Evolutionary conservation across 2,113 vertebrate genomes (phyloP).

Genomic region (Xenopus borealis): DNA sequence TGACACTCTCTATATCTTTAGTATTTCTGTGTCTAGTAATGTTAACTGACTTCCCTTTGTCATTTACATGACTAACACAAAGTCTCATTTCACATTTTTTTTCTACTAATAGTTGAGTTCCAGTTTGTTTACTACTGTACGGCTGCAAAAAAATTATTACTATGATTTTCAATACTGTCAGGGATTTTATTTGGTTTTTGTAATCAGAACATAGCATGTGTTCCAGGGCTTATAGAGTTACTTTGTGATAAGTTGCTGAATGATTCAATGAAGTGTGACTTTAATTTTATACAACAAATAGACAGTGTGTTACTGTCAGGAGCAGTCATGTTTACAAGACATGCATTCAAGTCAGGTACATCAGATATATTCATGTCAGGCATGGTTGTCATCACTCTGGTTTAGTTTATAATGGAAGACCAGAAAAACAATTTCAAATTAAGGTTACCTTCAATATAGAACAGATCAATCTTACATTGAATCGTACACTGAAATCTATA

Average conservation of each 20-base stretch:
- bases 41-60: too few relatives aligned
- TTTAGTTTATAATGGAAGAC: slow-evolving; percentile 47
- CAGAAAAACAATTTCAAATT: slow-evolving; percentile 47
- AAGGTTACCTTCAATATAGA: slow-evolving; percentile 44
- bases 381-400: slow-evolving; percentile 46
- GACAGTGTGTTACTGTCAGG: slow-evolving; percentile 41
- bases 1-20: too few relatives aligned
- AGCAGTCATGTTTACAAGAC: slow-evolving; percentile 47
- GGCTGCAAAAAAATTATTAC: too few relatives aligned
- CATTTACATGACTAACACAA: too few relatives aligned
- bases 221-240: slow-evolving; percentile 40
- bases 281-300: slow-evolving; percentile 45
- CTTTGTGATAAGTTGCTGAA: slow-evolving; percentile 43
- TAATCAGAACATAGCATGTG: slow-evolving; percentile 36
- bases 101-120: too few relatives aligned
- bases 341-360: slow-evolving; percentile 46
- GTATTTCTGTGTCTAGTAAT: too few relatives aligned
- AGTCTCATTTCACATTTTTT: too few relatives aligned
- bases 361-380: slow-evolving; percentile 46
- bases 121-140: neutral
- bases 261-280: slow-evolving; percentile 47
- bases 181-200: slow-evolving; percentile 19
- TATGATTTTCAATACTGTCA: neutral
- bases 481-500: slow-evolving; percentile 33
- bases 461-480: slow-evolving; percentile 33